Conservation (phyloP, 1,140 invertebrate genomes). For the Globodera rostochiensis region DNA sequence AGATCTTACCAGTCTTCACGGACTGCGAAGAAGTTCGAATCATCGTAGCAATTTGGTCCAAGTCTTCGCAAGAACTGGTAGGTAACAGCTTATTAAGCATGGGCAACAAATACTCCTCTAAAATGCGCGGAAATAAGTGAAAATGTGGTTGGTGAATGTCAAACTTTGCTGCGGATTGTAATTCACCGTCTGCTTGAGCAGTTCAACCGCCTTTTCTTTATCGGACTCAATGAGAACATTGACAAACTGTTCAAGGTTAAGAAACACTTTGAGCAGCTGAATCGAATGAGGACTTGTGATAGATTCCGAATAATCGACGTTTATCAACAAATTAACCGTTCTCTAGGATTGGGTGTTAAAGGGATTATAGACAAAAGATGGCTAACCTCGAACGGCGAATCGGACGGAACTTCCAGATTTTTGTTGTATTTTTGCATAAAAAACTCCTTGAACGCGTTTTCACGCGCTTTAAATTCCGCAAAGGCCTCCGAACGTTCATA, state of each 20-base stretch:
- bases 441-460: conserved; percentile 24
- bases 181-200: conserved; percentile 33
- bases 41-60: background rate
- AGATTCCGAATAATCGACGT: conserved; percentile 32
- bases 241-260: conserved; percentile 31
- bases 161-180: conserved; percentile 27
- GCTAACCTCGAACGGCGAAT: conserved; percentile 9
- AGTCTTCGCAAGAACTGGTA: background rate
- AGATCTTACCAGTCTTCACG: background rate
- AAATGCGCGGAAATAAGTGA: background rate
- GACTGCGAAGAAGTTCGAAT: background rate
- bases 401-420: background rate
- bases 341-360: background rate
- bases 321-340: conserved; percentile 1
- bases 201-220: conserved; percentile 24
- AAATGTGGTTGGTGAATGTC: background rate
- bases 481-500: conserved; percentile 27
- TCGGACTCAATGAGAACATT: conserved; percentile 20
- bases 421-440: conserved; percentile 4
- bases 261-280: conserved; percentile 30
- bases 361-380: background rate
- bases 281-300: conserved; percentile 28
- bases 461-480: conserved; percentile 10
- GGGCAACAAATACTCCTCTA: conserved; percentile 18
- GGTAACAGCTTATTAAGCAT: conserved; percentile 24